Evolutionary conservation across 2,888 invertebrate species (phyloP), one percentile per base, ranked within the genome.

Genomic region (Crioceris asparagi): DNA sequence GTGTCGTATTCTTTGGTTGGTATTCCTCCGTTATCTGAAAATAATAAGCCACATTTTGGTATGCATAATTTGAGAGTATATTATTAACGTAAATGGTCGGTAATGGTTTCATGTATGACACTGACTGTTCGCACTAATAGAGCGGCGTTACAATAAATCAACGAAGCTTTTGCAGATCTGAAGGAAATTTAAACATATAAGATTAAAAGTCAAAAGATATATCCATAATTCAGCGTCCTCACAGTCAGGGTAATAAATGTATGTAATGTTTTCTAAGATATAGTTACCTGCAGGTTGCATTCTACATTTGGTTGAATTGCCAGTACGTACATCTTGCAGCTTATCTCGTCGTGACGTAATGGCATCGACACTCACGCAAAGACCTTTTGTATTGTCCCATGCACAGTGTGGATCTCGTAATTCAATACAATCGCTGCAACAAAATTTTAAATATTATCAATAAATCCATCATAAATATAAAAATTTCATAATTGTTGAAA

Each of bases 331-430:
- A 61, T 83, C 83, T 66, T 85, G 85, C 54, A 81, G 71, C 57
- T 79, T 49, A 32, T 56, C 58, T 21, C 59, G 53, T 47, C 54
- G 58, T 3, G 58, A 55, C 4, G 59, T 57, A 6, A 54, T 65
- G 6, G 65, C 64, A 45, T 69, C 68, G 27, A 72, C 65, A 32
- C 70, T 69, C 15, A 72, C 69, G 53, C 77, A 77, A n/a, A 60
- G 57, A 38, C 65, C 61, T 47, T 66, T 65, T 31, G 67, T 66
- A 4, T 79, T 75, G 60, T 91, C 86, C 96, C 96, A 98, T 14
- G 92, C 92, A 65, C 97, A 98, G 62, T 96, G 92, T 0, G 97
- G 97, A 69, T 98, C 97, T 69, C 93, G 91, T 41, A 94, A 70
- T 19, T 79, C 77, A 3, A 97, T 79, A 64, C 97, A 98, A 50